A percentile compares a stretch with the other conserved stretches of the same genome.
Conservation (phyloP, 2,797 vertebrate genomes). For the Crenuchus spilurus region DNA sequence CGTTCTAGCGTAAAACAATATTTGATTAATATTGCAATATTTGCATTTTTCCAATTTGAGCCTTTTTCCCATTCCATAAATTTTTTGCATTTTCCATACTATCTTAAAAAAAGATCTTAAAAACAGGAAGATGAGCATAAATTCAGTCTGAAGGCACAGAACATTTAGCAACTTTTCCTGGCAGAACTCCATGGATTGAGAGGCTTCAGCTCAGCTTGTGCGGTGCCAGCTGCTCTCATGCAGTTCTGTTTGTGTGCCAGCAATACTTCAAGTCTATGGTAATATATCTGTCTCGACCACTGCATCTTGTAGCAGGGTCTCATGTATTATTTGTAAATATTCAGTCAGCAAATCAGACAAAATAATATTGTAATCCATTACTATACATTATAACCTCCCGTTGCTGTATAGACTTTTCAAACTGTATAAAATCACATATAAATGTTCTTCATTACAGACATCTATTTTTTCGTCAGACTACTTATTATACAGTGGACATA, state of each 20-base stretch:
- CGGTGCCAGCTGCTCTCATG: constrained; percentile 1
- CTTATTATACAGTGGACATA: too few species aligned
- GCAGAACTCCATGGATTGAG: not conserved
- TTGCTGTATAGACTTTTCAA: too few species aligned
- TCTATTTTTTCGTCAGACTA: too few species aligned
- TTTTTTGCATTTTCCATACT: too few species aligned
- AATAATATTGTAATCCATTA: too few species aligned
- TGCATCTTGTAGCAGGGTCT: not conserved
- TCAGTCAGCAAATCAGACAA: not conserved
- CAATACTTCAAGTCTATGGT: not conserved
- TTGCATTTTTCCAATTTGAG: too few species aligned
- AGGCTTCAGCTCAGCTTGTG: not conserved
- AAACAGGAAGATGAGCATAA: not conserved
- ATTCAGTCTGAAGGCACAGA: constrained; percentile 14
- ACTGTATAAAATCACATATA: too few species aligned
- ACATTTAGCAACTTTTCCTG: constrained; percentile 3
- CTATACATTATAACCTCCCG: too few species aligned
- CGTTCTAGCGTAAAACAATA: too few species aligned
- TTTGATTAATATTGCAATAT: too few species aligned
- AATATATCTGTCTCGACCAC: not conserved
- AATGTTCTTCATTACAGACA: too few species aligned
- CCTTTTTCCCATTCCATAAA: too few species aligned
- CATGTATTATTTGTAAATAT: not conserved
- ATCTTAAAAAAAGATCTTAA: not conserved
- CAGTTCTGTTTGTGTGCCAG: not conserved